Evolutionary conservation across 2,113 vertebrate genomes (phyloP), one percentile per base, ranked within the genome.

Genomic region (Genyomyrus donnyi): DNA sequence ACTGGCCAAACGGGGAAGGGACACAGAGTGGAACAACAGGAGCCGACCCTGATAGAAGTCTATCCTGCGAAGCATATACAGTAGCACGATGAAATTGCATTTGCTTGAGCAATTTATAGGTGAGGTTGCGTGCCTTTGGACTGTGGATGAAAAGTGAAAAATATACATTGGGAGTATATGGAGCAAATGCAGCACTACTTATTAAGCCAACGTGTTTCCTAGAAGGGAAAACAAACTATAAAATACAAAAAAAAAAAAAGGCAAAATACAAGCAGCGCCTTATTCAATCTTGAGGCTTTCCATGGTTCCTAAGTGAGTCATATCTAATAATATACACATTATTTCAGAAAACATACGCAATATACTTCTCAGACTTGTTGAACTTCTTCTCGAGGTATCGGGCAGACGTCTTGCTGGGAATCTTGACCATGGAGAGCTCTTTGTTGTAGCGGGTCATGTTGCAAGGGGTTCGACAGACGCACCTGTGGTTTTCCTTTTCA

Each of bases 341-440:
- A 46, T 15, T 35, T 5, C 84, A 95, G 52, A 62, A 66, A 50
- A 58, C 98, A 97, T 94, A 99, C 98, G 97, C 96, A 94, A 99
- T 99, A 89, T 99, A 99, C 91, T 98, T 99, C 95, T 99, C 98
- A 0, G 98, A 98, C 94, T 97, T 98, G 96, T 99, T 99, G 93
- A 99, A 98, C 93, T 99, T 99, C 95, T 99, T 99, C 96, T 99
- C 98, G 85, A 99, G 97, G 94, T 99, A 99, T 92, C 98, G 98
- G 90, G 98, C 97, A 0, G 98, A 99, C 0, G 98, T 99, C 94
- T 99, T 99, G 96, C 98, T 99, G 93, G 98, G 98, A 92, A 99
- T 99, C 94, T 99, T 99, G 91, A 99, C 98, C 98, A 99, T 99
- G 95, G 98, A 99, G 89, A 99, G 96, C 94, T 99, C 98, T 92